These are phyloP conservation scores for Harpegnathos saltator DNA, from an alignment of 1,140 invertebrate species.

Conservation along the genomic window DNA sequence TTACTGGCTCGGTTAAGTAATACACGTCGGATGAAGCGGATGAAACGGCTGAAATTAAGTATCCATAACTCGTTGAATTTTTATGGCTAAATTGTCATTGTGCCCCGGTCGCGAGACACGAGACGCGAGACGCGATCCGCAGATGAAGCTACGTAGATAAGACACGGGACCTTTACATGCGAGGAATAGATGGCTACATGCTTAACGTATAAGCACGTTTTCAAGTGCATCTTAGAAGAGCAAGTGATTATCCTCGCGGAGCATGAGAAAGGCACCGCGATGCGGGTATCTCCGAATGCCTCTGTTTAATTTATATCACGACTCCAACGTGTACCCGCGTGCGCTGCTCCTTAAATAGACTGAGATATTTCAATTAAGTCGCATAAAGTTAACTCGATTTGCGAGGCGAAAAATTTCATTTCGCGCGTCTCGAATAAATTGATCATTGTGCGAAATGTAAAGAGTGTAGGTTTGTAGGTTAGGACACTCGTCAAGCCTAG, in stretches of 20 bases:
- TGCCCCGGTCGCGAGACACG: not conserved
- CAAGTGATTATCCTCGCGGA: constrained; percentile 36
- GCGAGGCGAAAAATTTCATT: not conserved
- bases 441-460: too few species aligned
- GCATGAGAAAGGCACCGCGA: constrained; percentile 45
- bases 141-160: constrained; percentile 32
- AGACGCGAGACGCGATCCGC: not conserved
- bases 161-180: constrained; percentile 44
- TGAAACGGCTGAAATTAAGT: constrained; percentile 34
- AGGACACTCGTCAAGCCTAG: too few species aligned
- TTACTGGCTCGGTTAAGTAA: constrained; percentile 17
- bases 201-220: constrained; percentile 46
- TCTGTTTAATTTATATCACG: constrained; percentile 22
- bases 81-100: constrained; percentile 42
- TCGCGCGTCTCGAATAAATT: not conserved
- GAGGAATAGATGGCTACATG: constrained; percentile 43
- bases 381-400: constrained; percentile 8
- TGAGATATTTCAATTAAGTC: constrained; percentile 40
- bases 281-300: constrained; percentile 36
- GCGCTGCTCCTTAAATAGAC: constrained; percentile 12
- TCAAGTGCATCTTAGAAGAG: constrained; percentile 52
- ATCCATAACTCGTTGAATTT: constrained; percentile 14
- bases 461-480: too few species aligned
- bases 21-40: not conserved
- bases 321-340: not conserved